phyloP scores from a whole-genome alignment of 2,113 vertebrate species.

The Campylomormyrus numenius region DNA sequence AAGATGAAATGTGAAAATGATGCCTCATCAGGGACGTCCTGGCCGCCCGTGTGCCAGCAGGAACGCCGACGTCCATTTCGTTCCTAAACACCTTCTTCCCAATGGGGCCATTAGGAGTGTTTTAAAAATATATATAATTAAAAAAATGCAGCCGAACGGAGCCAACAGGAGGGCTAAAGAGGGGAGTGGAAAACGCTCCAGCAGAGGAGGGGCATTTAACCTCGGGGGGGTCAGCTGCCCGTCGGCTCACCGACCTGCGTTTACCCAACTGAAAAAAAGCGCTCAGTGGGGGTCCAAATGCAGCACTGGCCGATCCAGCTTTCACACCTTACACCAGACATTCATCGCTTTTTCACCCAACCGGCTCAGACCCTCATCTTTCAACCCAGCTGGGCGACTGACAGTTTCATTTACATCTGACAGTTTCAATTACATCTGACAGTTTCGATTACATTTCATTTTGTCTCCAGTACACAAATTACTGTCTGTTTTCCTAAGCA shows the following conservation, averaged over 20 bases:
- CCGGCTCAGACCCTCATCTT: not conserved
- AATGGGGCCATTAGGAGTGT: not conserved
- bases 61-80: conserved; percentile 8
- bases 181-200: not conserved
- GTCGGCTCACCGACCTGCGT: not conserved
- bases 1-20: not conserved
- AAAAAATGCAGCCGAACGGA: not conserved
- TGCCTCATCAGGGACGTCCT: not conserved
- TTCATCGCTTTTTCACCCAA: not conserved
- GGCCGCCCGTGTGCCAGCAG: not conserved
- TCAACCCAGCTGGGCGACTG: not conserved
- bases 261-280: not conserved
- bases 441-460: not conserved
- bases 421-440: not conserved
- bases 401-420: not conserved
- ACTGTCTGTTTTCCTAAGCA: not conserved
- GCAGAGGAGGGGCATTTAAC: not conserved
- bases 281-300: not conserved
- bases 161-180: not conserved
- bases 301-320: not conserved
- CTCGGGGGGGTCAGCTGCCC: not conserved
- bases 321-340: not conserved
- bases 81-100: conserved; percentile 18
- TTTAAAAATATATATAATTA: not conserved
- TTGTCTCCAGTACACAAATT: not conserved